These are phyloP conservation scores for Eustalomyia histrio DNA, from an alignment of 2,888 invertebrate species.

Conservation along the genomic window DNA sequence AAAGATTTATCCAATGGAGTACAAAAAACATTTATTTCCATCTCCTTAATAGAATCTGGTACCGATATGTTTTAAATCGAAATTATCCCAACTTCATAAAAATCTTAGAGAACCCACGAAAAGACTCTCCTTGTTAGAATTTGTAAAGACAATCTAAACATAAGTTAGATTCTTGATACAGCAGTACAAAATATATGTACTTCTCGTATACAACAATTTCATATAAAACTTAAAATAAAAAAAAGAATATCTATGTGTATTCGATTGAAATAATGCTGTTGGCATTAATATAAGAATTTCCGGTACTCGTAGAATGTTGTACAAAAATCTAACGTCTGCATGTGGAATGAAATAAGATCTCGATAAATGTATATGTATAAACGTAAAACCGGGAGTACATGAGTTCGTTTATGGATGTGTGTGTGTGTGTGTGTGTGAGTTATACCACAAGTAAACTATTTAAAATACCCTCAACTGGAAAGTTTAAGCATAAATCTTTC, in stretches of 20 bases:
- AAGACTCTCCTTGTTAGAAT: conserved; percentile 11
- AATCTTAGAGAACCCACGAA: too few relatives aligned
- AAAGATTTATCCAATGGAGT: too few relatives aligned
- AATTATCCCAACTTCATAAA: too few relatives aligned
- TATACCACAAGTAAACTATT: conserved; percentile 57
- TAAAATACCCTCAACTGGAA: conserved; percentile 44
- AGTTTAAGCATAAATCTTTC: conserved; percentile 60
- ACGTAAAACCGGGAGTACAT: too few relatives aligned
- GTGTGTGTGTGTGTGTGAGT: conserved; percentile 19
- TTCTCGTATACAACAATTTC: background rate
- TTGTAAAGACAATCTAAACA: conserved; percentile 22
- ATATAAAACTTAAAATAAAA: background rate
- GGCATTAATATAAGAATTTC: conserved; percentile 59
- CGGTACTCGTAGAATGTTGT: conserved; percentile 31
- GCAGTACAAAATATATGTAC: background rate
- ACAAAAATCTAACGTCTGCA: conserved; percentile 18
- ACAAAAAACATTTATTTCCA: too few relatives aligned
- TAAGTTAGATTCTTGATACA: conserved; percentile 17
- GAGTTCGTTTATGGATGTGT: background rate
- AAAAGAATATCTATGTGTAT: conserved; percentile 24
- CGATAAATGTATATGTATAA: conserved; percentile 26
- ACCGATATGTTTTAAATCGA: too few relatives aligned
- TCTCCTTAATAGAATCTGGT: too few relatives aligned
- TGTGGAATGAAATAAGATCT: conserved; percentile 22
- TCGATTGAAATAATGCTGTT: conserved; percentile 63